Conservation (phyloP, 2,888 invertebrate species). For the Drosophila kuntzei region DNA sequence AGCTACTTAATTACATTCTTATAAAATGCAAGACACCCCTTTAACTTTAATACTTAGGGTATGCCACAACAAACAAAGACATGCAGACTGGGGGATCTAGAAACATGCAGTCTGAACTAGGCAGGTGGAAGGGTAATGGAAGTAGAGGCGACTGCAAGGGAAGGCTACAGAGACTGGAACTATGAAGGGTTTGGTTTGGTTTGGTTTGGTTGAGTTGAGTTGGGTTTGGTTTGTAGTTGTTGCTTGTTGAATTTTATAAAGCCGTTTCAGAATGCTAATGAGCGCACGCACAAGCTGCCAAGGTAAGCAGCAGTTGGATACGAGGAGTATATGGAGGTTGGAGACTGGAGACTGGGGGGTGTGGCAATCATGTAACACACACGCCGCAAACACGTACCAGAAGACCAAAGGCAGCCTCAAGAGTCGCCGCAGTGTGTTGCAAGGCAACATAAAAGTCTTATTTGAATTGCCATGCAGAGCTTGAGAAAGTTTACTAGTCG, state of each 20-base stretch:
- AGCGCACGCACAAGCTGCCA: constrained; percentile 79
- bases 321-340: constrained; percentile 15
- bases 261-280: constrained; percentile 83
- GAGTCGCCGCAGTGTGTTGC: constrained; percentile 53
- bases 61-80: constrained; percentile 53
- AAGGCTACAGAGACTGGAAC: background rate
- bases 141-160: constrained; percentile 7
- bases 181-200: constrained; percentile 10
- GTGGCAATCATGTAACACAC: constrained; percentile 79
- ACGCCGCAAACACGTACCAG: constrained; percentile 77
- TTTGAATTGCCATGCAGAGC: constrained; percentile 78
- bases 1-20: constrained; percentile 15
- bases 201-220: constrained; percentile 23
- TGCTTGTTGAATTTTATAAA: constrained; percentile 81
- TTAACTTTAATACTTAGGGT: constrained; percentile 27
- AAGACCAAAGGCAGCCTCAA: constrained; percentile 45
- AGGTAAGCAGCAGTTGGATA: constrained; percentile 52
- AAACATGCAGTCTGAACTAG: constrained; percentile 42
- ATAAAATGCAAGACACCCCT: constrained; percentile 7
- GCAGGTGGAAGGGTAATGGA: constrained; percentile 18
- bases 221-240: constrained; percentile 31
- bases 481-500: constrained; percentile 67
- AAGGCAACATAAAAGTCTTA: constrained; percentile 77
- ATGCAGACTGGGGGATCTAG: constrained; percentile 47
- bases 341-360: constrained; percentile 7